Percentiles rank a stretch among this genome's conserved stretches.
These are phyloP conservation scores for Drosophila dunni DNA, from an alignment of 1,140 invertebrate species.

Conservation along the genomic window DNA sequence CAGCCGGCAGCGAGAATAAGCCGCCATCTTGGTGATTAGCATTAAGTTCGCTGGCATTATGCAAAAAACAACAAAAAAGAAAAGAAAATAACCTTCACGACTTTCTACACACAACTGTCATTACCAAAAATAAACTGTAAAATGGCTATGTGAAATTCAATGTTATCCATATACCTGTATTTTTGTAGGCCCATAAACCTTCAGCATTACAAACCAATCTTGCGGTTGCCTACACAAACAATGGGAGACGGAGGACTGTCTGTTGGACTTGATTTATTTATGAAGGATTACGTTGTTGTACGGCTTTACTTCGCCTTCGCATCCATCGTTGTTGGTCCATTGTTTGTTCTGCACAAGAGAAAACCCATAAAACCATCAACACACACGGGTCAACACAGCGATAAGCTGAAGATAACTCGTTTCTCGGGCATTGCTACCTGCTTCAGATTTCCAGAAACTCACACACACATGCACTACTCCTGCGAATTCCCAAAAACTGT, in stretches of 20 bases:
- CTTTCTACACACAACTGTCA: constrained; percentile 39
- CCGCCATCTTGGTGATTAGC: constrained; percentile 88
- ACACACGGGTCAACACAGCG: constrained; percentile 36
- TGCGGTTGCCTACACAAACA: constrained; percentile 50
- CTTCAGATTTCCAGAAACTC: not conserved
- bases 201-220: constrained; percentile 25
- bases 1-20: constrained; percentile 87
- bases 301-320: too few relatives aligned
- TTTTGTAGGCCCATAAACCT: constrained; percentile 9
- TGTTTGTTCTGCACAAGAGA: constrained; percentile 63
- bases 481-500: too few relatives aligned
- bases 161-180: constrained; percentile 6
- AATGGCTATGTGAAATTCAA: constrained; percentile 58
- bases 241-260: not conserved
- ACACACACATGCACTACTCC: not conserved
- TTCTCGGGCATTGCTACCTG: constrained; percentile 53
- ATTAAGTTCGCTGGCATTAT: constrained; percentile 32
- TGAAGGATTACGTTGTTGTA: constrained; percentile 63
- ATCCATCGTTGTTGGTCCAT: constrained; percentile 29
- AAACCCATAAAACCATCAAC: constrained; percentile 70
- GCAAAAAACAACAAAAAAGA: constrained; percentile 4
- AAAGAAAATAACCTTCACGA: constrained; percentile 30
- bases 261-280: constrained; percentile 66
- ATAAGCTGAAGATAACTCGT: constrained; percentile 71
- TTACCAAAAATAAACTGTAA: constrained; percentile 64